Base-by-base conservation (phyloP, 1,140 invertebrate species). In the Probaryconus sp. region DNA sequence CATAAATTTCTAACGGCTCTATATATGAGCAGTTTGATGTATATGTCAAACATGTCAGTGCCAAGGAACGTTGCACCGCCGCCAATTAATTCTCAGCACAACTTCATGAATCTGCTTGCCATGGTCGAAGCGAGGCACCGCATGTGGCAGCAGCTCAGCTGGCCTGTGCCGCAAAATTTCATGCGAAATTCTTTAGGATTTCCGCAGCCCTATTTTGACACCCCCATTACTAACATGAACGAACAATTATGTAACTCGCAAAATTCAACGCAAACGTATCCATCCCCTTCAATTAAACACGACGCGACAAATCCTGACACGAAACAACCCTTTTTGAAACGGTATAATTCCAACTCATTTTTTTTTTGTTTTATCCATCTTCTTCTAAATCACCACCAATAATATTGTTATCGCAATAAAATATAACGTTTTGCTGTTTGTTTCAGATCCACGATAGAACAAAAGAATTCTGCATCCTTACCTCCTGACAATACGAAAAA, bases 21-120 rank as follows among this genome's bases (percentile, higher is more conserved):
- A 77, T 91, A 92, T 79, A 89, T 91, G 89, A 91, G 90, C 72
- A 90, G 89, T 40, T 73, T 91, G 13, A 84, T 89, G 81, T 83
- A 87, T 58, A 83, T 87, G 81, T 85, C 83, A 9, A 84, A 80
- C 74, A 68, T 85, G 71, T 85, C 79, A 72, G 24, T 76, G 10
- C 77, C 83, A 10, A 77, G 85, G 26, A 82, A 78, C 37, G 61
- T 83, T 3, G 78, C 79, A 35, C 81, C 81, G 20, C 80, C 74
- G 18, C 80, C 81, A 3, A 83, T 83, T 45, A 81, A 79, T 30
- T 73, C 80, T 2, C 85, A 86, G 35, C 83, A 81, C 18, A 87
- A 83, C 45, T 87, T 87, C 61, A 81, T 87, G 80, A 85, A 87
- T 45, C 26, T 88, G 42, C 60, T 88, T 13, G 84, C 87, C 3